Percentiles rank a stretch among this genome's conserved stretches.
These are phyloP conservation scores for Pelecanus crispus DNA, from an alignment of 2,113 vertebrate genomes.

Conservation along the genomic window DNA sequence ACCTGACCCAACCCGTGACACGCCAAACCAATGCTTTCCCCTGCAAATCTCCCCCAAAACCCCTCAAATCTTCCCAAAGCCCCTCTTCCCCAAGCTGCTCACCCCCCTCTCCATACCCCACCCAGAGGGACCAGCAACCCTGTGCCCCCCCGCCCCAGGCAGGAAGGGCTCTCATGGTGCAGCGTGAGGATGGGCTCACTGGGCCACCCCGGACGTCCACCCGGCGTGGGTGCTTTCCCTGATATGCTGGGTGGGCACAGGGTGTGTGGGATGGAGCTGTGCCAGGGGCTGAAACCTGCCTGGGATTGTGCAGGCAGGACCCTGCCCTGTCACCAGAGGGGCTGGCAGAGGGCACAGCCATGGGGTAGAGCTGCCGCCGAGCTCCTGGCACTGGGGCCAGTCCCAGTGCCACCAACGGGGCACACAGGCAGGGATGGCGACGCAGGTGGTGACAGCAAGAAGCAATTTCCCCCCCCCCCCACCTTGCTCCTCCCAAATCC, in stretches of 20 bases:
- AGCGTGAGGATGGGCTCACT: background rate
- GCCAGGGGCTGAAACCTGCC: background rate
- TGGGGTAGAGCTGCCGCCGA: background rate
- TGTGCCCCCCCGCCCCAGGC: background rate
- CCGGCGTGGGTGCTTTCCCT: fast-evolving
- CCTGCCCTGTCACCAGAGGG: background rate
- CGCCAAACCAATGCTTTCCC: background rate
- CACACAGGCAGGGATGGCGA: background rate
- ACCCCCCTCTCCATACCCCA: fast-evolving
- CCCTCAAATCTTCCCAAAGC: background rate
- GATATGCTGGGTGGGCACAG: fast-evolving
- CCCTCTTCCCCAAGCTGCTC: background rate
- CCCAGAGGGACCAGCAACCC: background rate
- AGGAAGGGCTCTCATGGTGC: background rate
- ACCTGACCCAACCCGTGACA: background rate
- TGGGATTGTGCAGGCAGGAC: background rate
- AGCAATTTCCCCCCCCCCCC: background rate
- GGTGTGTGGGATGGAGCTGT: background rate
- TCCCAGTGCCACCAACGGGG: background rate
- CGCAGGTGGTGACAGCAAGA: background rate
- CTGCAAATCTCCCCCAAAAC: background rate
- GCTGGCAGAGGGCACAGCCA: background rate
- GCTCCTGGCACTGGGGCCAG: background rate
- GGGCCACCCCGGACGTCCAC: background rate
- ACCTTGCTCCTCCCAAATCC: background rate